Percentiles rank a stretch among this genome's conserved stretches.
Conservation (phyloP, 2,888 invertebrate species). For the Endotricha flammealis region DNA sequence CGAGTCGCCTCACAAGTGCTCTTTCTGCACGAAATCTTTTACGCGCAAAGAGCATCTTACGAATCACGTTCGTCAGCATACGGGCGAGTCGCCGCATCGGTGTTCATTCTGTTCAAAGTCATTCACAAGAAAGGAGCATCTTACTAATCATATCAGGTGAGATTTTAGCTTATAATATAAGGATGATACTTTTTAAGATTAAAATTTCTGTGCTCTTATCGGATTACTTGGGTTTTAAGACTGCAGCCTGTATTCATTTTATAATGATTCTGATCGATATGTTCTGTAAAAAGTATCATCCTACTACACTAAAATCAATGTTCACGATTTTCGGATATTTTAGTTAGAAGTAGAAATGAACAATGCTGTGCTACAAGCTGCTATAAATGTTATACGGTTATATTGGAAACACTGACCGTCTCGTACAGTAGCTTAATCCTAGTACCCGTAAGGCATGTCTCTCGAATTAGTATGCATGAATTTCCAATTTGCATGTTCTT, state of each 20-base stretch:
- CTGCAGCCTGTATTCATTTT: too few species aligned
- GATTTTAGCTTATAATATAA: slow-evolving; percentile 15
- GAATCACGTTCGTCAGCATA: slow-evolving; percentile 92
- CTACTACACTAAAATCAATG: too few species aligned
- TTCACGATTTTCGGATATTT: slow-evolving; percentile 17
- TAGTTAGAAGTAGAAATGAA: slow-evolving; percentile 27
- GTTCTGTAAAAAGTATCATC: too few species aligned
- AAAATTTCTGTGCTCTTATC: too few species aligned
- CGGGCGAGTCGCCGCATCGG: slow-evolving; percentile 91
- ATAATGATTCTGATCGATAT: too few species aligned
- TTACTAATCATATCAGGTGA: slow-evolving; percentile 88
- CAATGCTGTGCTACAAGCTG: slow-evolving; percentile 68
- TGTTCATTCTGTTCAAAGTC: slow-evolving; percentile 90
- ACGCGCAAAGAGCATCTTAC: slow-evolving; percentile 89
- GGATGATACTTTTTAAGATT: slow-evolving; percentile 15
- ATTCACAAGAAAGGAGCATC: slow-evolving; percentile 84
- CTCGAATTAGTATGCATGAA: slow-evolving; percentile 32
- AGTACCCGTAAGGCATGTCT: slow-evolving; percentile 36
- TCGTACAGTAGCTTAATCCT: slow-evolving; percentile 30
- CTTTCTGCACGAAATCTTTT: slow-evolving; percentile 87
- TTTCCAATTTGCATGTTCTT: slow-evolving; percentile 31
- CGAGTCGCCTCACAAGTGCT: slow-evolving; percentile 87
- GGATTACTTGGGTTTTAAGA: too few species aligned
- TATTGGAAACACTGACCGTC: slow-evolving; percentile 22
- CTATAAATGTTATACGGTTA: slow-evolving; percentile 26